Percentiles rank a stretch among this genome's conserved stretches.
phyloP scores from a whole-genome alignment of 2,797 vertebrate genomes.

The Astyanax mexicanus region DNA sequence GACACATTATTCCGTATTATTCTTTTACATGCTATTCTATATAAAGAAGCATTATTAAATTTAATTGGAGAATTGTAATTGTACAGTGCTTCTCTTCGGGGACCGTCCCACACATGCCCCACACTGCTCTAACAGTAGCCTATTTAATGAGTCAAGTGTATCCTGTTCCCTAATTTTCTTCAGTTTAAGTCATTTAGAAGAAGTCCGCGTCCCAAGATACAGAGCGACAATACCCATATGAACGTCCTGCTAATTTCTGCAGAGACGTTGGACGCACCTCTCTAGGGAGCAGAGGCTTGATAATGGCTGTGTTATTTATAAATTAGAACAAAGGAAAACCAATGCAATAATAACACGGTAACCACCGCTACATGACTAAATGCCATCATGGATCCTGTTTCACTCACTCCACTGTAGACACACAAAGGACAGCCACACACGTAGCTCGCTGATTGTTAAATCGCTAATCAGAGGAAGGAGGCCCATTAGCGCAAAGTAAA shows the following conservation, averaged over 20 bases:
- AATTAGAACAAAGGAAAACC: slow-evolving; percentile 37
- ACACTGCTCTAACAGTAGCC: not conserved
- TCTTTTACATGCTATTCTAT: not conserved
- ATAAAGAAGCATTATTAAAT: not conserved
- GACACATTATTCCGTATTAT: too few species aligned
- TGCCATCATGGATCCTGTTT: slow-evolving; percentile 37
- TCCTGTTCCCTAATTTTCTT: not conserved
- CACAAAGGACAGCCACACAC: slow-evolving; percentile 15
- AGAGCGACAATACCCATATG: not conserved
- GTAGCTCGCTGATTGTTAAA: slow-evolving; percentile 35
- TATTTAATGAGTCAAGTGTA: not conserved
- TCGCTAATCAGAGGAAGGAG: slow-evolving; percentile 34
- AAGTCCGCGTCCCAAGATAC: not conserved
- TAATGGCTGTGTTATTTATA: slow-evolving; percentile 50
- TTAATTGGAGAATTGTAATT: not conserved
- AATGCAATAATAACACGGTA: slow-evolving; percentile 35
- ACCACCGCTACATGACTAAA: slow-evolving; percentile 30
- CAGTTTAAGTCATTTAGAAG: slow-evolving; percentile 2
- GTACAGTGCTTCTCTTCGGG: not conserved
- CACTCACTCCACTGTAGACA: slow-evolving; percentile 4
- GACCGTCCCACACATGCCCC: not conserved
- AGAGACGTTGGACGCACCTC: not conserved
- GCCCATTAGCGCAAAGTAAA: slow-evolving; percentile 26
- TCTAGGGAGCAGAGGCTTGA: slow-evolving; percentile 4
- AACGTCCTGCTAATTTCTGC: not conserved